Conservation (phyloP, 2,888 invertebrate species). For the Dugesia japonica region DNA sequence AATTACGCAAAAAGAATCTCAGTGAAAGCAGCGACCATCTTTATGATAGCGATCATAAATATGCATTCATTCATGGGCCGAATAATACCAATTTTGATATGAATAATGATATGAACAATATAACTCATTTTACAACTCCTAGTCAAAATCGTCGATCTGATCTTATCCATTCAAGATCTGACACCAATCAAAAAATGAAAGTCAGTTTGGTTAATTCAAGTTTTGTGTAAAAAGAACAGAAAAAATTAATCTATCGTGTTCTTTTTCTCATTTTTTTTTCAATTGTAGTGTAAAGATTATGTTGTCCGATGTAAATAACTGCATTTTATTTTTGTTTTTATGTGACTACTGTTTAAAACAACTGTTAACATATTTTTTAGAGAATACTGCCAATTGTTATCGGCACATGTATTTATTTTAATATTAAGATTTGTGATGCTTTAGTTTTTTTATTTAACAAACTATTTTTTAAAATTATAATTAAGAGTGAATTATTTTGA, state of each 20-base stretch:
- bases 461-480: too few species aligned
- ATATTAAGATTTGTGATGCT: too few species aligned
- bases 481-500: too few species aligned
- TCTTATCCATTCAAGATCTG: not conserved
- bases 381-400: not conserved
- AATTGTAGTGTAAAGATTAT: not conserved
- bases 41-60: not conserved
- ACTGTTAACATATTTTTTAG: constrained; percentile 3
- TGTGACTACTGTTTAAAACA: not conserved
- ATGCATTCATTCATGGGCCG: not conserved
- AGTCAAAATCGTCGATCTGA: not conserved
- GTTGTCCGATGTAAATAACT: constrained; percentile 15
- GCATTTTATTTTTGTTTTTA: not conserved
- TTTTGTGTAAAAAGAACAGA: not conserved
- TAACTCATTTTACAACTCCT: not conserved
- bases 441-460: too few species aligned
- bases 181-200: not conserved
- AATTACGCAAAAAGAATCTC: not conserved
- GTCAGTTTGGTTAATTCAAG: not conserved
- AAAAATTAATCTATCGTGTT: not conserved
- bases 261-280: not conserved
- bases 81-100: not conserved
- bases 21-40: not conserved
- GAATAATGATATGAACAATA: not conserved
- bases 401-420: not conserved